Percentiles rank a stretch among this genome's conserved stretches.
Evolutionary conservation across 2,113 vertebrate genomes (phyloP).

Genomic region (Colaptes auratus): DNA sequence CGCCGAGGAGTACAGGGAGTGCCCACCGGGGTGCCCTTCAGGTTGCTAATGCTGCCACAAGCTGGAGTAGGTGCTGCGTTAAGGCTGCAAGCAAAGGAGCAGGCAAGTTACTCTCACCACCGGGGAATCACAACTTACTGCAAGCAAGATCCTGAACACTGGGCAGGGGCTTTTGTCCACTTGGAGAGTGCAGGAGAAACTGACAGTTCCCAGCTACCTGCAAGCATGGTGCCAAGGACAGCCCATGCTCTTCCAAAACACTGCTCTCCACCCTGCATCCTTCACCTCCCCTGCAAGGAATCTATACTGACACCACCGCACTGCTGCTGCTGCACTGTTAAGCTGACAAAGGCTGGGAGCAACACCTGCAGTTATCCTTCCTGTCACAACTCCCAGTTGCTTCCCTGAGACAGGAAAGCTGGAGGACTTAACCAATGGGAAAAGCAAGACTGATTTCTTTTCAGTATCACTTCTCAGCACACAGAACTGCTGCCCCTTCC

Average conservation of each 20-base stretch:
- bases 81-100: conserved; percentile 74
- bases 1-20: conserved; percentile 93
- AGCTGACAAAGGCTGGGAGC: background rate
- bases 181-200: background rate
- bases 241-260: background rate
- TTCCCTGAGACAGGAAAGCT: background rate
- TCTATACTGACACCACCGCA: background rate
- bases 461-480: background rate
- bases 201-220: background rate
- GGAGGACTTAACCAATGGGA: fast-evolving
- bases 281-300: background rate
- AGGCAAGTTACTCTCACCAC: conserved; percentile 1
- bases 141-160: background rate
- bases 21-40: conserved; percentile 86
- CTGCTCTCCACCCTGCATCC: background rate
- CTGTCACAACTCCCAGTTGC: background rate
- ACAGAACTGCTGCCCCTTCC: background rate
- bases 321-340: background rate
- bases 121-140: background rate
- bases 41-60: conserved; percentile 82
- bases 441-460: background rate
- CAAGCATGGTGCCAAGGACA: background rate
- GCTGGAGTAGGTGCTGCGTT: conserved; percentile 77
- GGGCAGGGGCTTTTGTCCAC: background rate
- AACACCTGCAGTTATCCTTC: background rate